phyloP scores from a whole-genome alignment of 2,888 invertebrate species.

The Chirona hameri region DNA sequence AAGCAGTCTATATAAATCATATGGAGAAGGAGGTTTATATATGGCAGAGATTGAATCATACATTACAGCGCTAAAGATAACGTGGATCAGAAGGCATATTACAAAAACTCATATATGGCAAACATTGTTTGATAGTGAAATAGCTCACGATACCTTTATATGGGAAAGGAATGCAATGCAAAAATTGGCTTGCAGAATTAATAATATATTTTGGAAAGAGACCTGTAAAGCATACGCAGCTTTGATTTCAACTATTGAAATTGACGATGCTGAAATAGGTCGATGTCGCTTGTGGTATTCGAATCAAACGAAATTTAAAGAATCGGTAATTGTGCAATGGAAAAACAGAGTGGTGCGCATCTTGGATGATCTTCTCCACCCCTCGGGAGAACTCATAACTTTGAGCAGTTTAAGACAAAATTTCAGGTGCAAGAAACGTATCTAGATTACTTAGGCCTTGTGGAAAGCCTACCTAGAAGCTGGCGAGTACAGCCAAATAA shows the following conservation, averaged over 20 bases:
- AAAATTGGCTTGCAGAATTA: too few relatives aligned
- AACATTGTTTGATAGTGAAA: background rate
- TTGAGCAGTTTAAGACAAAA: background rate
- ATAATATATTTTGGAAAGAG: too few relatives aligned
- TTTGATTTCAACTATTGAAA: too few relatives aligned
- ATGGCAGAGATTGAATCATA: background rate
- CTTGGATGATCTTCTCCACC: background rate
- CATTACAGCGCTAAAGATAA: background rate
- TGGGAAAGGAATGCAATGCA: background rate
- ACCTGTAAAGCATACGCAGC: background rate
- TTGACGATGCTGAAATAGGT: background rate
- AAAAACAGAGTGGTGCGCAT: background rate
- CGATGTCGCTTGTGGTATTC: background rate
- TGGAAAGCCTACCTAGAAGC: background rate
- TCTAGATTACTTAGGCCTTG: background rate
- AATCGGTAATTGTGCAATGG: background rate
- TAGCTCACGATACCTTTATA: background rate
- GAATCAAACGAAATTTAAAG: background rate
- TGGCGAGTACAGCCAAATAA: background rate
- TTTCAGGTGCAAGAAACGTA: background rate
- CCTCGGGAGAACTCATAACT: background rate
- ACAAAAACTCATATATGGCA: background rate
- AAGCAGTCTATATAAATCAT: background rate
- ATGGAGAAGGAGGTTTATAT: background rate
- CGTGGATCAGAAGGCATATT: background rate